A percentile compares a stretch with the other conserved stretches of the same genome.
Conservation (phyloP, 1,140 invertebrate species). For the Gonatopus flavifemur region DNA sequence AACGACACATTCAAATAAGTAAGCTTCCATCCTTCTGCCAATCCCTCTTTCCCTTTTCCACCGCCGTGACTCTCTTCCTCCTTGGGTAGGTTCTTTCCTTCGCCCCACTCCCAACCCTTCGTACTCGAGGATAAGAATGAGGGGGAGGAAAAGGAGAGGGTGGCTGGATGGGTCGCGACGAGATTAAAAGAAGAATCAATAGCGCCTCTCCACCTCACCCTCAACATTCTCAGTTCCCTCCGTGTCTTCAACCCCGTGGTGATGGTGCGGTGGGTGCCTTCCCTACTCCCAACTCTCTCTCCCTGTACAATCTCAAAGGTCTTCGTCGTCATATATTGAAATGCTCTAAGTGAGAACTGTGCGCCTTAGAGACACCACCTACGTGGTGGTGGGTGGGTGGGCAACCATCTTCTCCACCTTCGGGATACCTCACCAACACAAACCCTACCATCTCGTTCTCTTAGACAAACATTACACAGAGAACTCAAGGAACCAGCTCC, state of each 20-base stretch:
- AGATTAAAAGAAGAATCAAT: conserved; percentile 60
- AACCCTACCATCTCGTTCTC: conserved; percentile 35
- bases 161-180: conserved; percentile 50
- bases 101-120: conserved; percentile 15
- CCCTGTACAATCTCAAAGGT: conserved; percentile 54
- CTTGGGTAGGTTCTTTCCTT: conserved; percentile 33
- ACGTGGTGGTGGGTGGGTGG: conserved; percentile 29
- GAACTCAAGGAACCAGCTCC: no score
- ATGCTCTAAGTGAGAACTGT: conserved; percentile 53
- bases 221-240: no score
- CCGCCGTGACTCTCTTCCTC: conserved; percentile 25
- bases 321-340: conserved; percentile 56
- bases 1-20: conserved; percentile 59
- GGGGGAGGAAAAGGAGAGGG: not conserved
- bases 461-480: conserved; percentile 43
- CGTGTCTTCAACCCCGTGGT: conserved; percentile 15
- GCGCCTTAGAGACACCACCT: conserved; percentile 40
- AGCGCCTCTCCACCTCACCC: conserved; percentile 26
- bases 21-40: conserved; percentile 31
- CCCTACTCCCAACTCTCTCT: conserved; percentile 33
- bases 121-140: not conserved
- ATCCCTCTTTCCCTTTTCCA: conserved; percentile 21
- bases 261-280: conserved; percentile 23
- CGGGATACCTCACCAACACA: conserved; percentile 22
- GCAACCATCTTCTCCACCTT: conserved; percentile 24